phyloP scores from a whole-genome alignment of 2,888 invertebrate species.

The Brachynemurus nebulosus region DNA sequence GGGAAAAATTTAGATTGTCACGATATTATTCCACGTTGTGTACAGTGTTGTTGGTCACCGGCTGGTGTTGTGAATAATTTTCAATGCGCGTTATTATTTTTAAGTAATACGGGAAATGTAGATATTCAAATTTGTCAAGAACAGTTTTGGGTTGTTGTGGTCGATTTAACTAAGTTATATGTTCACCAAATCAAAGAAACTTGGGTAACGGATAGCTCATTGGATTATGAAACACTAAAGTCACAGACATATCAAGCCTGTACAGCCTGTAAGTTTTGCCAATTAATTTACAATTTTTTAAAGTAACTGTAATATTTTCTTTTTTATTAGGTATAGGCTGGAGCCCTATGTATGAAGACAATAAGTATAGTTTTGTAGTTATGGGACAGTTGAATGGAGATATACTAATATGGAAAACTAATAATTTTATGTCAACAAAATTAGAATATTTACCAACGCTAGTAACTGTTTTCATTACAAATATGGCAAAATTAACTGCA shows the following conservation, averaged over 20 bases:
- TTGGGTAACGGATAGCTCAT: background rate
- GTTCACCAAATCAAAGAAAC: background rate
- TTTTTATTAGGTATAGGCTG: background rate
- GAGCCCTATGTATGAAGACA: background rate
- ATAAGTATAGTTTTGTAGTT: background rate
- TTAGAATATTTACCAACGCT: background rate
- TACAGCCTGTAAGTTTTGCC: background rate
- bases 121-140: background rate
- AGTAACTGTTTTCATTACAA: too few species aligned
- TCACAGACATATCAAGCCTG: background rate
- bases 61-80: background rate
- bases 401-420: background rate
- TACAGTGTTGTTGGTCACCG: background rate
- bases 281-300: background rate
- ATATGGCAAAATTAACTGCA: background rate
- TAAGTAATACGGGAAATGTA: conserved; percentile 1
- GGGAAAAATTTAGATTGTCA: background rate
- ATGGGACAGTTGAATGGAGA: background rate
- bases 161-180: background rate
- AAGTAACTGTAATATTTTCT: background rate
- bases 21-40: background rate
- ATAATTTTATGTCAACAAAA: background rate
- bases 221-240: background rate
- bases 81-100: background rate
- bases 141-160: background rate